Evolutionary conservation across 64 coral and sea anemone genomes (phyloP), one percentile per base, ranked within the genome.

Genomic region (Platygyra sinensis): DNA sequence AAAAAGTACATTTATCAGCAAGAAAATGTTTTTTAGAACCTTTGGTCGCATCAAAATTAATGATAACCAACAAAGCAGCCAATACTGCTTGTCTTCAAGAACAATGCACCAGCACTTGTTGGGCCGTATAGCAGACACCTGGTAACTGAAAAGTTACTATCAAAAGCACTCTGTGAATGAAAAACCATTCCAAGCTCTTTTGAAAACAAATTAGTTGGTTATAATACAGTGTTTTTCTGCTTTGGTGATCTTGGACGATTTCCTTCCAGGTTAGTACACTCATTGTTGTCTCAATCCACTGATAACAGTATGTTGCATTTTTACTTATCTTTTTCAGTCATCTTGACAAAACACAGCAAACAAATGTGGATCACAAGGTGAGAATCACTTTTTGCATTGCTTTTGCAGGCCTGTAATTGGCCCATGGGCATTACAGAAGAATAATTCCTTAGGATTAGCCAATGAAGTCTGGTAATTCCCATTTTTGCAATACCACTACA

Each of bases 311-410:
- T 57, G 15, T 57, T 57, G 0, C 54, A 12, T 57, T 57, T 15
- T 12, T 15, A 9, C 54, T 1, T 57, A 57, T 57, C n/a, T 69
- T 42, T 94, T 94, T 10, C 84, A 99, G 97, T 20, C 94, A 95
- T 67, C 85, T 99, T 69, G 97, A 99, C 72, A 99, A 96, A 67
- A 79, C 55, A 15, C 97, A 99, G 77, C 97, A 99, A 77, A 99
- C 97, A 64, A 99, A 95, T 89, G 90, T 99, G 75, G 97, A 99
- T 50, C 97, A 99, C 38, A 99, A 99, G 94, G 97, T 99, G 61
- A 69, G 73, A 71, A 27, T 3, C 42, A 46, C 42, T 5, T 46
- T n/a, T n/a, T n/a, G n/a, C n/a, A n/a, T n/a, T n/a, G n/a, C n/a
- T n/a, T n/a, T n/a, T n/a, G n/a, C n/a, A n/a, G n/a, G n/a, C n/a